These are phyloP conservation scores for Coelopa pilipes DNA, from an alignment of 2,888 invertebrate species.

Conservation along the genomic window DNA sequence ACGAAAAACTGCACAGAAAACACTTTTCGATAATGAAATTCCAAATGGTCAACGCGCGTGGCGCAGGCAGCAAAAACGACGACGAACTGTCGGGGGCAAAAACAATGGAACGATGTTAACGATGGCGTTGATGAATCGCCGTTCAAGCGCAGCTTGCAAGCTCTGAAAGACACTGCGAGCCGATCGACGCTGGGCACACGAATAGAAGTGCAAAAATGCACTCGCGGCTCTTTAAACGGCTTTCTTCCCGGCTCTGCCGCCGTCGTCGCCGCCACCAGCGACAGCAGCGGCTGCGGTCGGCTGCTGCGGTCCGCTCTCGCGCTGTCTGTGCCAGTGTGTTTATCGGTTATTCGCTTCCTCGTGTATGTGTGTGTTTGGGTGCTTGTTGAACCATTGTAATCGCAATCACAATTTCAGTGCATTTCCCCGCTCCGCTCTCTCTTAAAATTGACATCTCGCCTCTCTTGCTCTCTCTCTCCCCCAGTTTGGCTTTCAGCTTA, in stretches of 20 bases:
- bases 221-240: conserved; percentile 45
- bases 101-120: no score
- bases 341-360: not conserved
- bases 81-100: no score
- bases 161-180: no score
- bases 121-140: no score
- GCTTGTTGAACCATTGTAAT: conserved; percentile 11
- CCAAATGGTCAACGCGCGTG: no score
- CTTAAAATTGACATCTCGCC: not conserved
- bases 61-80: no score
- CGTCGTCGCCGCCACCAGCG: no score
- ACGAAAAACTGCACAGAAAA: no score
- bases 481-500: not conserved
- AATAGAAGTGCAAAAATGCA: conserved; percentile 47
- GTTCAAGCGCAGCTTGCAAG: no score
- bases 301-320: not conserved
- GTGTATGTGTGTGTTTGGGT: conserved; percentile 10
- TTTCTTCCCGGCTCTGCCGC: conserved; percentile 3
- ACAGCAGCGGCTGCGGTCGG: not conserved
- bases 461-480: not conserved
- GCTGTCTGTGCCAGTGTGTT: conserved; percentile 1
- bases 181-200: conserved; percentile 42
- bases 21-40: no score
- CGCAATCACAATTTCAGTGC: not conserved
- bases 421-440: not conserved